Evolutionary conservation across 2,113 vertebrate species (phyloP), one percentile per base, ranked within the genome.

Genomic region (Pteruthius melanotis): DNA sequence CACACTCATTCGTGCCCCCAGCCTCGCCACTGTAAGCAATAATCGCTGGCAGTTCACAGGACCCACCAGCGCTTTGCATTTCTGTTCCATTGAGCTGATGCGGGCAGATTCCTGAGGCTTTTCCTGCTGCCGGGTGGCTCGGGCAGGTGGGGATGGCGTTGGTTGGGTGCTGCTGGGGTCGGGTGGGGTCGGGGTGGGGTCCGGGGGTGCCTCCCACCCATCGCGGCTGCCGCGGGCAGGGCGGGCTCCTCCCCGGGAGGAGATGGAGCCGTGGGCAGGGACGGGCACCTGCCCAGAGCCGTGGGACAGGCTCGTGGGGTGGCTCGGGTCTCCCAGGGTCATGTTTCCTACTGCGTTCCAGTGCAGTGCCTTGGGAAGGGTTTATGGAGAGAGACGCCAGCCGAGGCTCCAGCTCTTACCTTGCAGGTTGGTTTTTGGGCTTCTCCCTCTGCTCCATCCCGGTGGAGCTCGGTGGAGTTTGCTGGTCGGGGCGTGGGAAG

Each of bases 341-440:
- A 12, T 8, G 28, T 30, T 75, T 18, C 74, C 37, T 64, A 56
- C 91, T 49, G 76, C 64, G 0, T 1, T 65, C 63, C 71, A 1
- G 11, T 2, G 28, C 3, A 2, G 39, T 2, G 86, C 85, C 66
- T 78, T 11, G 21, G 54, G 79, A 64, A 83, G 71, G 63, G 81
- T 71, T 94, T 40, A 93, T 91, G 96, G 94, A 71, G 77, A 31
- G n/a, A 15, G 9, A 2, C 6, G 3, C 9, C 72, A 30, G 72
- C 3, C 45, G 0, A 30, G 74, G 84, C 56, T 78, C 54, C 66
- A 10, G 64, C 35, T 66, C 77, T 19, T 1, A 0, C 80, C 39
- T 2, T 10, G 56, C 90, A 90, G 90, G 96, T 96, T 35, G 13
- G 92, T 93, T 35, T 61, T n/a, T 1, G 87, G 64, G 57, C 7